A percentile compares a stretch with the other conserved stretches of the same genome.
Conservation (phyloP, 2,888 invertebrate genomes). For the Troides aeacus region DNA sequence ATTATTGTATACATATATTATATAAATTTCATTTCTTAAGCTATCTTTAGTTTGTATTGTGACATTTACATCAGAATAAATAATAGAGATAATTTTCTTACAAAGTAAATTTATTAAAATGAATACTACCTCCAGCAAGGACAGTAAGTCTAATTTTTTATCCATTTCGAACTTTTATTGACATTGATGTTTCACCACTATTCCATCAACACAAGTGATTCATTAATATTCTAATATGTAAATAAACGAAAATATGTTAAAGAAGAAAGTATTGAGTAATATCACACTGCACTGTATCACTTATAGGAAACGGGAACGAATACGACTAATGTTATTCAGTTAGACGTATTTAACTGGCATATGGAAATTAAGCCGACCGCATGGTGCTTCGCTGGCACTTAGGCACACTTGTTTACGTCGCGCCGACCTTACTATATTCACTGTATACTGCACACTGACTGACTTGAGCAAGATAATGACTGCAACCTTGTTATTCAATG, state of each 20-base stretch:
- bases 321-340: slow-evolving; percentile 35
- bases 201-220: slow-evolving; percentile 50
- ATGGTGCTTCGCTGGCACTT: slow-evolving; percentile 77
- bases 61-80: neutral
- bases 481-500: slow-evolving; percentile 53
- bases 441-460: slow-evolving; percentile 35
- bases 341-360: slow-evolving; percentile 56
- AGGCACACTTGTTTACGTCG: slow-evolving; percentile 60
- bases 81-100: neutral
- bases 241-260: slow-evolving; percentile 32
- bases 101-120: slow-evolving; percentile 26
- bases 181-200: slow-evolving; percentile 52
- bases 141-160: slow-evolving; percentile 75
- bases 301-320: slow-evolving; percentile 35
- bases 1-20: neutral
- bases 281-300: slow-evolving; percentile 46
- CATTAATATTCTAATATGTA: slow-evolving; percentile 43
- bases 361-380: slow-evolving; percentile 68
- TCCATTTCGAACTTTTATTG: slow-evolving; percentile 63
- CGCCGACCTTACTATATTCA: slow-evolving; percentile 34
- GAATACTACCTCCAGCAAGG: slow-evolving; percentile 70
- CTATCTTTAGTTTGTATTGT: neutral
- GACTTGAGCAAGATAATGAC: slow-evolving; percentile 42
- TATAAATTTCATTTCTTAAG: neutral
- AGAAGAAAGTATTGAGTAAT: slow-evolving; percentile 38